These are phyloP conservation scores for Caiman crocodilus DNA, from an alignment of 2,797 vertebrate genomes.

Conservation along the genomic window DNA sequence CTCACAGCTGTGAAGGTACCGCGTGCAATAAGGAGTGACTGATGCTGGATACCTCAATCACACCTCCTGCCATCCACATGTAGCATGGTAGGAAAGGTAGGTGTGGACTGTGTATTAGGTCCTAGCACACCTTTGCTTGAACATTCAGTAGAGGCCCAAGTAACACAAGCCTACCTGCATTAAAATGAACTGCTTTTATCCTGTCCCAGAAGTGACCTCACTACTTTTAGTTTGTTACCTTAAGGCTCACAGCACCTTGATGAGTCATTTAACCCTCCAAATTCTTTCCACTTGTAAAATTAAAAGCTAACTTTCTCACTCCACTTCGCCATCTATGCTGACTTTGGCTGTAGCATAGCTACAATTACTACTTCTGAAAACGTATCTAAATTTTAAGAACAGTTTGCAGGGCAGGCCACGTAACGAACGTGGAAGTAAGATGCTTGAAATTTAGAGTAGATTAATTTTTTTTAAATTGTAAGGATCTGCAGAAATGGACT, in stretches of 20 bases:
- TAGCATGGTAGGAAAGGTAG: no score
- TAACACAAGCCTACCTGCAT: background rate
- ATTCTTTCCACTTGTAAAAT: background rate
- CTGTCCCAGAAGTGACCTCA: constrained; percentile 23
- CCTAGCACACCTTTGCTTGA: no score
- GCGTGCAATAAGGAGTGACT: no score
- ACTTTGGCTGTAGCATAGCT: constrained; percentile 22
- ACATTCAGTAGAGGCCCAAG: background rate
- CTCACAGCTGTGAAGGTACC: no score
- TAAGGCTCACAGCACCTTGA: constrained; percentile 3
- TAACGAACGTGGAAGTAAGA: constrained; percentile 2
- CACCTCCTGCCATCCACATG: no score
- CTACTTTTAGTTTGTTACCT: constrained; percentile 4
- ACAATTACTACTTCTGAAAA: constrained; percentile 25
- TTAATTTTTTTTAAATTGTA: background rate
- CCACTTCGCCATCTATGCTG: constrained; percentile 22
- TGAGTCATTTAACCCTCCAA: constrained; percentile 30
- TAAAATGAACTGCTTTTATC: constrained; percentile 23
- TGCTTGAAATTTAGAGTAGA: background rate
- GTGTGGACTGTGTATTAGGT: no score
- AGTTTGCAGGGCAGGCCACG: constrained; percentile 5
- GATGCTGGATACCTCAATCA: no score
- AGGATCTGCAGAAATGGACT: background rate
- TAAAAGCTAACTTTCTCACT: background rate
- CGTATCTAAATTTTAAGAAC: constrained; percentile 28